phyloP scores from a whole-genome alignment of 1,140 invertebrate genomes.

The Bombus huntii region DNA sequence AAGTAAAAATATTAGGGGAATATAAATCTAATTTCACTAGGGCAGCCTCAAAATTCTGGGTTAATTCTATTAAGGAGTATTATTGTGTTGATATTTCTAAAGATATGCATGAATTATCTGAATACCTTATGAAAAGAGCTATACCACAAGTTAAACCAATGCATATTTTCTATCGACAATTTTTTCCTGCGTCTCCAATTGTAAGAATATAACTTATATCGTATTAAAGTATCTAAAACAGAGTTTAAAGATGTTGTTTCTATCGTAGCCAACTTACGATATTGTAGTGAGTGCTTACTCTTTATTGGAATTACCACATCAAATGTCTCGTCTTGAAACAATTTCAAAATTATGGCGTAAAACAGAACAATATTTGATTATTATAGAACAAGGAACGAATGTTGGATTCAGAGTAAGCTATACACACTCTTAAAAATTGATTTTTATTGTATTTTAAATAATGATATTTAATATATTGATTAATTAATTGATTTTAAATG shows the following conservation, averaged over 20 bases:
- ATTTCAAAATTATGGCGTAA: conserved; percentile 93
- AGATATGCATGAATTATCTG: conserved; percentile 91
- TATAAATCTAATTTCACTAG: conserved; percentile 74
- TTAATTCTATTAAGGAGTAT: conserved; percentile 88
- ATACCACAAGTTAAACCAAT: conserved; percentile 80
- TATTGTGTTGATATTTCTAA: conserved; percentile 91
- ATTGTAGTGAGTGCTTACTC: conserved; percentile 92
- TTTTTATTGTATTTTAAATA: too few relatives aligned
- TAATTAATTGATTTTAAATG: conserved; percentile 19
- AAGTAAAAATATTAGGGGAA: background rate
- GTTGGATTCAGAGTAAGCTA: conserved; percentile 87
- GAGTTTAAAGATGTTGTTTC: conserved; percentile 42
- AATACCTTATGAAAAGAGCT: conserved; percentile 87
- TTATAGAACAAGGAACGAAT: conserved; percentile 93
- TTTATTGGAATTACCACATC: conserved; percentile 90
- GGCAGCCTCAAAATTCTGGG: conserved; percentile 90
- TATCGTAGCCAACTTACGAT: conserved; percentile 88
- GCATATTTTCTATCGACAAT: conserved; percentile 90
- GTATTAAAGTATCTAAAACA: conserved; percentile 1
- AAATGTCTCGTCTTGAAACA: conserved; percentile 86
- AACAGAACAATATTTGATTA: conserved; percentile 90
- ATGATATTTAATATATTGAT: too few relatives aligned
- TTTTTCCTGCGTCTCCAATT: conserved; percentile 87
- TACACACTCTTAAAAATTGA: background rate
- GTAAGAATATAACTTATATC: conserved; percentile 76